Conservation (phyloP, 2,113 vertebrate species). For the Channa argus region DNA sequence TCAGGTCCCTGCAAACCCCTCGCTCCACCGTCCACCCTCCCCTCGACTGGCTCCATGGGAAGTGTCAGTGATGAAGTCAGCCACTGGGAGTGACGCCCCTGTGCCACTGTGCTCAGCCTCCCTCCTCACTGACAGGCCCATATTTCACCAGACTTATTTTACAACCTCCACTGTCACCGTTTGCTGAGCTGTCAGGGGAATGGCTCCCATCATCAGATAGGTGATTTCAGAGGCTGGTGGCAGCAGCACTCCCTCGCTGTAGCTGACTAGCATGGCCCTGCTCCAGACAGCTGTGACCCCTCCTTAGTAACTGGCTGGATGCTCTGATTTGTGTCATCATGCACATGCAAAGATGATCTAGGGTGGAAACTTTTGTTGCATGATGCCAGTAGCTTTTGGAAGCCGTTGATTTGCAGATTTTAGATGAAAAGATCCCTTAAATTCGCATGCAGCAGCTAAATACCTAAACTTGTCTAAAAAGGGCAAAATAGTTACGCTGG, state of each 20-base stretch:
- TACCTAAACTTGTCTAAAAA: too few species aligned
- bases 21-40: background rate
- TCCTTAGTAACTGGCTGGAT: constrained; percentile 47
- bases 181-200: constrained; percentile 61
- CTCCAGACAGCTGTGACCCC: constrained; percentile 70
- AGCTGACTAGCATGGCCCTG: constrained; percentile 52
- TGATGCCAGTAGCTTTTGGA: constrained; percentile 37
- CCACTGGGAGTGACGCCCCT: constrained; percentile 50
- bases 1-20: constrained; percentile 24
- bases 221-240: constrained; percentile 71
- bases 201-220: constrained; percentile 66
- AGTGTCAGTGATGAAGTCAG: constrained; percentile 73
- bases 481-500: too few species aligned
- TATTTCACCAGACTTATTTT: constrained; percentile 69
- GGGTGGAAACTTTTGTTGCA: constrained; percentile 30
- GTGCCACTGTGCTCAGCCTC: constrained; percentile 41
- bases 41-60: constrained; percentile 41
- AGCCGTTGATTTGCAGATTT: constrained; percentile 23
- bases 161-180: constrained; percentile 53
- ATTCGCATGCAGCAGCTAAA: too few species aligned
- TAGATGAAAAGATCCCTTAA: too few species aligned
- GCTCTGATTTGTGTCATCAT: constrained; percentile 46
- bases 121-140: constrained; percentile 61
- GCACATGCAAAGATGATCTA: constrained; percentile 39
- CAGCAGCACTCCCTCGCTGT: constrained; percentile 40